Percentiles rank a stretch among this genome's conserved stretches.
Evolutionary conservation across 1,140 invertebrate species (phyloP).

Genomic region (Lordiphosa mommai): DNA sequence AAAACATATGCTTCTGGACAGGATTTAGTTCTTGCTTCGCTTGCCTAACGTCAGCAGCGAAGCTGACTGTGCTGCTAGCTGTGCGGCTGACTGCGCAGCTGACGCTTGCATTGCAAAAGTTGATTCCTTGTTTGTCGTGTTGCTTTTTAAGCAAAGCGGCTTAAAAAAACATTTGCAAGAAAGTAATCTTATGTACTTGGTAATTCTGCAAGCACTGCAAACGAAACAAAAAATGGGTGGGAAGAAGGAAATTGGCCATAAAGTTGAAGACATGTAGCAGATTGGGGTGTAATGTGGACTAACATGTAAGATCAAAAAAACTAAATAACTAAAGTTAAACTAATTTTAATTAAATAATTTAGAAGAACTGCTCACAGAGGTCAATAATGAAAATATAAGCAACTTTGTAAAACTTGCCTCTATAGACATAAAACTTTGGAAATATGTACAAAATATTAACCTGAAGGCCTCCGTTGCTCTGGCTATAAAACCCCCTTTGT

Average conservation of each 20-base stretch:
- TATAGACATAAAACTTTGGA: too few species aligned
- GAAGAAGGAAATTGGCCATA: neutral
- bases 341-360: too few species aligned
- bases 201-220: neutral
- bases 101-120: constrained; percentile 1
- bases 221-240: neutral
- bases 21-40: constrained; percentile 31
- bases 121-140: constrained; percentile 22
- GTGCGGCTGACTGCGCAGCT: constrained; percentile 2
- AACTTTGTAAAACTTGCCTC: too few species aligned
- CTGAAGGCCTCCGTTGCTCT: too few species aligned
- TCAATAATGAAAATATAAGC: too few species aligned
- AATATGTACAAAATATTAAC: too few species aligned
- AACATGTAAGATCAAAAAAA: too few species aligned
- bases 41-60: constrained; percentile 18
- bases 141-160: constrained; percentile 46
- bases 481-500: too few species aligned
- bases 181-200: constrained; percentile 25
- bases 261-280: too few species aligned
- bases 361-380: too few species aligned
- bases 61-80: constrained; percentile 32
- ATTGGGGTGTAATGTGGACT: too few species aligned
- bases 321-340: too few species aligned
- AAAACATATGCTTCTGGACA: constrained; percentile 64
- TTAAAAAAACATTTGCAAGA: constrained; percentile 37